Evolutionary conservation across 1,140 invertebrate species (phyloP), one percentile per base, ranked within the genome.

Genomic region (Papilio glaucus): DNA sequence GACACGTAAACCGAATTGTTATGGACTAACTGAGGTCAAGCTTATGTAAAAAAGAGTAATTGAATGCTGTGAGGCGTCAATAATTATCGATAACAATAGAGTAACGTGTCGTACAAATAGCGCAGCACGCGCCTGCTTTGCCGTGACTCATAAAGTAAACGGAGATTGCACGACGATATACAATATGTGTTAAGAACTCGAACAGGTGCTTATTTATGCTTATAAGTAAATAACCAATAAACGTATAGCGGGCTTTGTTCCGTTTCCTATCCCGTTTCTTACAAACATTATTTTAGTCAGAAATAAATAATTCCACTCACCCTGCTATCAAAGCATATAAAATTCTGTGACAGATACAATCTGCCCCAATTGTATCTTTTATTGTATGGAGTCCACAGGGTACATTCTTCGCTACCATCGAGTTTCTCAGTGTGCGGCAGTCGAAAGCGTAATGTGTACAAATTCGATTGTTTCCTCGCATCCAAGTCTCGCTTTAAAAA

Each of bases 311-410:
- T 45, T 29, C 15, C 21, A 83, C 94, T 94, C 93, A 99, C 98
- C 93, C 97, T 95, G 92, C 98, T 99, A 87, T 98, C 96, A 92
- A 99, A 99, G 87, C 98, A 99, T 77, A 99, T 95, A 91, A 98
- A 99, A 93, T 98, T 98, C 81, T 97, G 96, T 0, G 98, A 99
- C 26, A 99, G 91, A 92, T 97, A 99, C 76, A 99, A 94, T 78
- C 96, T 95, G n/a, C 99, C 99, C 93, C 95, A 95, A 69, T 98
- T 96, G 84, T 98, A 96, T 78, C 95, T 95, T 85, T 99, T 99
- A 85, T 98, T 97, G 83, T 98, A 99, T 0, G 98, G 98, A n/a
- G 98, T 99, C 96, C 97, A 98, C 21, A 99, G 91, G 1, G 96
- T 96, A 86, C 97, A 98, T 82, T 97, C 96, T 41, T 97, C 97